These are phyloP conservation scores for Phyllotreta cruciferae DNA, from an alignment of 2,888 invertebrate genomes.

Conservation along the genomic window DNA sequence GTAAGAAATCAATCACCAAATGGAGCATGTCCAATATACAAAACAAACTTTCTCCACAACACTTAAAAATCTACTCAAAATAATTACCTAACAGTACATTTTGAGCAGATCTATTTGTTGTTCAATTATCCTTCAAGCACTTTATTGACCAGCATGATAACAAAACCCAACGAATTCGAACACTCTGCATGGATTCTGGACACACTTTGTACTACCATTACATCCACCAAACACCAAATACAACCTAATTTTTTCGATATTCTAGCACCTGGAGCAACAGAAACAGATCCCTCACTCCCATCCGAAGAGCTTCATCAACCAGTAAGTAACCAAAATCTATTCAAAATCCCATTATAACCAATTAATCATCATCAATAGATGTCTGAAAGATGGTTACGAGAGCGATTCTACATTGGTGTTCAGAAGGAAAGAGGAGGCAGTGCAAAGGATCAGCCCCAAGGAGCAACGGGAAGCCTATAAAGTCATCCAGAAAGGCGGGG, in stretches of 20 bases:
- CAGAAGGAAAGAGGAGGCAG: conserved; percentile 74
- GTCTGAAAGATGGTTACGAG: conserved; percentile 89
- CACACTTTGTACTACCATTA: too few relatives aligned
- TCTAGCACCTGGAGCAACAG: conserved; percentile 76
- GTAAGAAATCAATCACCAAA: conserved; percentile 63
- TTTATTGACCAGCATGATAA: too few relatives aligned
- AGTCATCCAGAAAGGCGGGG: conserved; percentile 90
- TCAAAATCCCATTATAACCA: not conserved
- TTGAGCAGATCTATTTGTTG: not conserved
- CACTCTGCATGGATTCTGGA: too few relatives aligned
- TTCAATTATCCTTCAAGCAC: too few relatives aligned
- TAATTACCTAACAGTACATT: conserved; percentile 14
- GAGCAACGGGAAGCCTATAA: conserved; percentile 87
- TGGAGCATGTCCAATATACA: conserved; percentile 35
- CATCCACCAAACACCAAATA: too few relatives aligned
- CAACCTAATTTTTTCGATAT: conserved; percentile 45
- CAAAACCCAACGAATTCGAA: too few relatives aligned
- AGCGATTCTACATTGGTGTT: conserved; percentile 90
- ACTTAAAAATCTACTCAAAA: conserved; percentile 31
- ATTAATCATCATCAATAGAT: conserved; percentile 64
- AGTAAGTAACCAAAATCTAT: conserved; percentile 65
- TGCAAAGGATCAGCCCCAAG: conserved; percentile 76
- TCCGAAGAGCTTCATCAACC: conserved; percentile 82
- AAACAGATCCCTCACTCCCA: conserved; percentile 65
- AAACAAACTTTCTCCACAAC: conserved; percentile 23